These are phyloP conservation scores for Seriola aureovittata DNA, from an alignment of 2,113 vertebrate species.

Conservation along the genomic window DNA sequence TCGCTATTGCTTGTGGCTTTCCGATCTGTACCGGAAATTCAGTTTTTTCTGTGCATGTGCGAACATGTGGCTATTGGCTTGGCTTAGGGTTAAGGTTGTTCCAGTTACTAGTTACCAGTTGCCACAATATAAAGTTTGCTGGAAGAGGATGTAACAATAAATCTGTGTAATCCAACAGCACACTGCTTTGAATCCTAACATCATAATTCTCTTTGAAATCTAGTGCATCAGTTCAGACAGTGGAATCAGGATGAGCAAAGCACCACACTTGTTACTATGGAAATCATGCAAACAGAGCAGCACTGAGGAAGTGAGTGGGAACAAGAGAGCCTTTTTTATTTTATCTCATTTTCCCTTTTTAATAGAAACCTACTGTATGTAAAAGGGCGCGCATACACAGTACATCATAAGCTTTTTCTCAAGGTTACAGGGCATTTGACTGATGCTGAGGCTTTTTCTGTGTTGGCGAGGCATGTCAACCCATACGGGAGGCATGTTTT, in stretches of 20 bases:
- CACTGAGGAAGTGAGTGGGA: constrained; percentile 62
- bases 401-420: background rate
- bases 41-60: too few relatives aligned
- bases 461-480: background rate
- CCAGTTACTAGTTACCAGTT: background rate
- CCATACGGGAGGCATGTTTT: background rate
- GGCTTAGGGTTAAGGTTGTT: too few relatives aligned
- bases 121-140: background rate
- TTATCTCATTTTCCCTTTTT: constrained; percentile 16
- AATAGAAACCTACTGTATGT: constrained; percentile 11
- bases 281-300: constrained; percentile 60
- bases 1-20: background rate
- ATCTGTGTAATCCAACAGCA: constrained; percentile 18
- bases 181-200: background rate
- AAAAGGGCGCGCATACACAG: background rate
- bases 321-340: constrained; percentile 24
- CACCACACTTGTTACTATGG: constrained; percentile 70
- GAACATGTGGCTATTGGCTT: too few relatives aligned
- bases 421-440: constrained; percentile 6
- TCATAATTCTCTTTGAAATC: constrained; percentile 27
- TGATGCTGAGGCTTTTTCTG: constrained; percentile 3
- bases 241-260: constrained; percentile 47
- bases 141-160: background rate
- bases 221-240: constrained; percentile 40
- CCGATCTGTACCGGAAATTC: too few relatives aligned